Evolutionary conservation across 2,888 invertebrate species (phyloP).

Genomic region (Drosophila anomalata): DNA sequence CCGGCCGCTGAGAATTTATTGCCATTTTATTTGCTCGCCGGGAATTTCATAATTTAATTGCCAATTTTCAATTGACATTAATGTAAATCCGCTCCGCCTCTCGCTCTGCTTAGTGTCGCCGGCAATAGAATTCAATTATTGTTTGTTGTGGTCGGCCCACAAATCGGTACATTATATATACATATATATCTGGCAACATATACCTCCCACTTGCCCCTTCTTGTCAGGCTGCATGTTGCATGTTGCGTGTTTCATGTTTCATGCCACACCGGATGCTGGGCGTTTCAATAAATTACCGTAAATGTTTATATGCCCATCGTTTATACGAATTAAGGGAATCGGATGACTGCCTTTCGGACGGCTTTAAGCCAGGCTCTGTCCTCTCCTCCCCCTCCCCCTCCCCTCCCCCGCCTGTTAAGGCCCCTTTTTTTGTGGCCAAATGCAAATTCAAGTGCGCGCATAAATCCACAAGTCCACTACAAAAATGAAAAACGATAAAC

Average conservation of each 20-base stretch:
- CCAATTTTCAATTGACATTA: conserved; percentile 34
- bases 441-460: conserved; percentile 76
- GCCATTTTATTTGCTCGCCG: conserved; percentile 7
- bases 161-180: conserved; percentile 1
- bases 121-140: conserved; percentile 38
- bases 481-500: conserved; percentile 51
- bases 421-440: conserved; percentile 53
- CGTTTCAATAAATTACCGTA: conserved; percentile 41
- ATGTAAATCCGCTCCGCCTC: conserved; percentile 5
- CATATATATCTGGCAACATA: background rate
- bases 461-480: conserved; percentile 71
- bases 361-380: conserved; percentile 47
- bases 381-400: conserved; percentile 3
- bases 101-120: conserved; percentile 19
- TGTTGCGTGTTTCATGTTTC: conserved; percentile 19
- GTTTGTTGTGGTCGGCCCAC: conserved; percentile 20
- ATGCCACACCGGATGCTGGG: conserved; percentile 35
- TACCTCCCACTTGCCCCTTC: background rate
- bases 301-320: conserved; percentile 26
- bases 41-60: conserved; percentile 36
- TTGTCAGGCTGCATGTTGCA: conserved; percentile 3
- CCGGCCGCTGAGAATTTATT: conserved; percentile 15
- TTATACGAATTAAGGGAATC: conserved; percentile 59
- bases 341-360: conserved; percentile 13
- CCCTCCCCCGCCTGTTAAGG: no score